phyloP scores from a whole-genome alignment of 2,888 invertebrate species.

The Protonemura montana region DNA sequence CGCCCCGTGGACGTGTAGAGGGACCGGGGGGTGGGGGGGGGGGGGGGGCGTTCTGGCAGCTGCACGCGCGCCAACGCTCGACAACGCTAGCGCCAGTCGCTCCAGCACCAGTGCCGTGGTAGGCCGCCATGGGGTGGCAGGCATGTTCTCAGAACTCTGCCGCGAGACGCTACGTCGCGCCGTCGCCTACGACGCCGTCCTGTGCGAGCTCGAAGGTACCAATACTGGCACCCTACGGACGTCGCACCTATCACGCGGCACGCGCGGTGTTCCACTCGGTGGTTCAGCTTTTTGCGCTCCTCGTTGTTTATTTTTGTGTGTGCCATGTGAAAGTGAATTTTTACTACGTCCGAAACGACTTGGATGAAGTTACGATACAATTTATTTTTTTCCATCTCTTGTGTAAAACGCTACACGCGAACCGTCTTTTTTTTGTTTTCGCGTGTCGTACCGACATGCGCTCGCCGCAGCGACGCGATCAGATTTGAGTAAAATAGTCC shows the following conservation, averaged over 20 bases:
- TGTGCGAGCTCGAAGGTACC: conserved; percentile 30
- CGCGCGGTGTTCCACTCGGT: neutral
- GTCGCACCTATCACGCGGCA: no score
- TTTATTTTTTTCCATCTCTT: no score
- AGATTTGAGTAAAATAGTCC: neutral
- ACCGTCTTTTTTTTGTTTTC: conserved; percentile 1
- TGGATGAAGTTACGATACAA: no score
- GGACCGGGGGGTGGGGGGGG: neutral
- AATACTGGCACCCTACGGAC: neutral
- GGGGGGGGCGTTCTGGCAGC: neutral
- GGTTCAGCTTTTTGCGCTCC: neutral
- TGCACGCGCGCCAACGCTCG: neutral
- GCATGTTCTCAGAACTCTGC: conserved; percentile 65
- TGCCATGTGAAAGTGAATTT: neutral
- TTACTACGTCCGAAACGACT: no score
- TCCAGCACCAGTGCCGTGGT: conserved; percentile 48
- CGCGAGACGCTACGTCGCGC: conserved; percentile 64
- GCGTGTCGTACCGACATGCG: neutral
- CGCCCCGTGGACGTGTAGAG: neutral
- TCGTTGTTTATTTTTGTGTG: neutral
- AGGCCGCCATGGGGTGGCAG: conserved; percentile 58
- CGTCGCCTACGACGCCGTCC: conserved; percentile 54
- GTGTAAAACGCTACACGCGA: neutral
- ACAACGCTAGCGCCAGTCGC: conserved; percentile 42
- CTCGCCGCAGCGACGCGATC: neutral